Percentiles rank a stretch among this genome's conserved stretches.
These are phyloP conservation scores for Spodoptera littoralis DNA, from an alignment of 2,888 invertebrate species.

Conservation along the genomic window DNA sequence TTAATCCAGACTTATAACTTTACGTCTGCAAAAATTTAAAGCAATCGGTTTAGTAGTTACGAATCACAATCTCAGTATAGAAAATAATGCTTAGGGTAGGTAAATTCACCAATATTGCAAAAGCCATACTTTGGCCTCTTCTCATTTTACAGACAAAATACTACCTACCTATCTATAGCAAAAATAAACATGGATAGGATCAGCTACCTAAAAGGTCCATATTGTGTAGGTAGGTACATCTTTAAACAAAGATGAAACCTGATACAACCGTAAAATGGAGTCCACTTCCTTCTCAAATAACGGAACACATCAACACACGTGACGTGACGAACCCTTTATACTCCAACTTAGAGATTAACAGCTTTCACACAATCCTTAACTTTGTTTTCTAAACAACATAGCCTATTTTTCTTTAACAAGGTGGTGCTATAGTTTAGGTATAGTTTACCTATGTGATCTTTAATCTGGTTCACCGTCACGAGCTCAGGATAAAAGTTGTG, in stretches of 20 bases:
- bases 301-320: conserved; percentile 49
- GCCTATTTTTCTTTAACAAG: background rate
- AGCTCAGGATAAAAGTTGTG: conserved; percentile 46
- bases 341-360: conserved; percentile 30
- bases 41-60: no score
- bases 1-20: no score
- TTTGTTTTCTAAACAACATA: conserved; percentile 4
- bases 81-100: no score
- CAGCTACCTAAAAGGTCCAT: conserved; percentile 16
- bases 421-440: conserved; percentile 16
- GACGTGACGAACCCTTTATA: conserved; percentile 40
- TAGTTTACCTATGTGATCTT: conserved; percentile 44
- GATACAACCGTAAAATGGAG: conserved; percentile 33
- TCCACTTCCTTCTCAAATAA: conserved; percentile 32
- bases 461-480: conserved; percentile 29
- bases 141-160: background rate
- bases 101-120: no score
- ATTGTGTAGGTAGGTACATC: conserved; percentile 3
- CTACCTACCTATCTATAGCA: conserved; percentile 9
- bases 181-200: background rate
- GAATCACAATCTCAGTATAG: no score
- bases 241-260: conserved; percentile 22
- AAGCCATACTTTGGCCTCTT: no score
- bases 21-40: no score
- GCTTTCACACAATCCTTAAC: conserved; percentile 14